Evolutionary conservation across 2,113 vertebrate genomes (phyloP).

Genomic region (Echinops telfairi): DNA sequence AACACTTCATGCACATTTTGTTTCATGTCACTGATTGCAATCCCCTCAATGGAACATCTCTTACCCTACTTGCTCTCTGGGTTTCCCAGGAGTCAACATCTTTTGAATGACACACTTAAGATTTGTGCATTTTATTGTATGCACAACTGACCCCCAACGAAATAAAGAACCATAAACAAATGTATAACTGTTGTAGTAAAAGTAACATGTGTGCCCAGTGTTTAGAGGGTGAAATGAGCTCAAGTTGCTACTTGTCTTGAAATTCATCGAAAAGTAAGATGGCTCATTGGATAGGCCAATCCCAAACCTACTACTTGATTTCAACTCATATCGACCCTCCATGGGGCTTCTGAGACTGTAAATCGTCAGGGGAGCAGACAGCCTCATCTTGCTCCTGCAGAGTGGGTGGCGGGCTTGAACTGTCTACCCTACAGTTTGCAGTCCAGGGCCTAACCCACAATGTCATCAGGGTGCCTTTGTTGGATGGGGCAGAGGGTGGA

Average conservation of each 20-base stretch:
- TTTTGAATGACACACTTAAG: not conserved
- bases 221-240: not conserved
- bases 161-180: not conserved
- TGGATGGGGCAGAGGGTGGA: too few species aligned
- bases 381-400: too few species aligned
- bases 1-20: too few species aligned
- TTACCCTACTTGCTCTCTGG: too few species aligned
- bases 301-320: not conserved
- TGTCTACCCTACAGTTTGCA: too few species aligned
- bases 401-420: too few species aligned
- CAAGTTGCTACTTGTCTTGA: not conserved
- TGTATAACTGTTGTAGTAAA: not conserved
- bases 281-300: not conserved
- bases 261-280: not conserved
- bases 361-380: not conserved
- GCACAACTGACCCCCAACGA: not conserved
- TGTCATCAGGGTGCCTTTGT: too few species aligned
- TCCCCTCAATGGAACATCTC: too few species aligned
- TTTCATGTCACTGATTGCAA: too few species aligned
- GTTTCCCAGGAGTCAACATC: not conserved
- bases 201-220: not conserved
- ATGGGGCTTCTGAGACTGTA: too few species aligned
- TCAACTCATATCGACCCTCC: too few species aligned
- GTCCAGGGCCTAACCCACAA: too few species aligned
- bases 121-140: not conserved